A percentile compares a stretch with the other conserved stretches of the same genome.
Evolutionary conservation across 2,888 invertebrate species (phyloP).

Genomic region (Periphyllus acericola): DNA sequence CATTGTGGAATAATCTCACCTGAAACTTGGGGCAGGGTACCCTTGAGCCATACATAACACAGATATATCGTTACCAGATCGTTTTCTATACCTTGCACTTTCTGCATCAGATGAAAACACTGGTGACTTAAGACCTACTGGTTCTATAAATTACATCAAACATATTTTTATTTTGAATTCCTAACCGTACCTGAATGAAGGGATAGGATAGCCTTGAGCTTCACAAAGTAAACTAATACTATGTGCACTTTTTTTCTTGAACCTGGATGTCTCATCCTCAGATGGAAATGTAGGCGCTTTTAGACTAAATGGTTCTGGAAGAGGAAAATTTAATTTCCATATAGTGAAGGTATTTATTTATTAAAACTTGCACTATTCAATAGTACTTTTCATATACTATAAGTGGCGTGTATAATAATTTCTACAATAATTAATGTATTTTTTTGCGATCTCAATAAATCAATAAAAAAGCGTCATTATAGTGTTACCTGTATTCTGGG

Average conservation of each 20-base stretch:
- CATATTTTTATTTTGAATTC: conserved; percentile 27
- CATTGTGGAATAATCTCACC: conserved; percentile 67
- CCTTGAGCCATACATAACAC: conserved; percentile 71
- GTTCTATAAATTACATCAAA: conserved; percentile 64
- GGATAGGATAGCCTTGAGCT: conserved; percentile 77
- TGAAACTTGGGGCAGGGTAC: conserved; percentile 71
- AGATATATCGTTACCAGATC: conserved; percentile 63
- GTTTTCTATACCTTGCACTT: conserved; percentile 67
- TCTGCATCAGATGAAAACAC: conserved; percentile 71
- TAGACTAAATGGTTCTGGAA: conserved; percentile 70
- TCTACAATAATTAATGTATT: not conserved
- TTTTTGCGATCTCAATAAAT: not conserved
- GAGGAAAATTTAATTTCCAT: not conserved
- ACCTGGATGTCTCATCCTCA: conserved; percentile 72
- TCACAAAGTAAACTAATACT: conserved; percentile 76
- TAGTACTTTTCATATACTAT: not conserved
- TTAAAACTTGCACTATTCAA: not conserved
- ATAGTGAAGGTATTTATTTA: not conserved
- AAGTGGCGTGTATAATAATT: not conserved
- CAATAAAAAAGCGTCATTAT: not conserved
- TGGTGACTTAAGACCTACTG: conserved; percentile 73
- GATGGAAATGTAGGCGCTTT: conserved; percentile 74
- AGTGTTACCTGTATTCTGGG: conserved; percentile 76
- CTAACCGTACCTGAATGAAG: conserved; percentile 70
- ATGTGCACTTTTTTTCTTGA: conserved; percentile 68